Evolutionary conservation across 2,797 vertebrate genomes (phyloP).

Genomic region (Acrocephalus scirpaceus): DNA sequence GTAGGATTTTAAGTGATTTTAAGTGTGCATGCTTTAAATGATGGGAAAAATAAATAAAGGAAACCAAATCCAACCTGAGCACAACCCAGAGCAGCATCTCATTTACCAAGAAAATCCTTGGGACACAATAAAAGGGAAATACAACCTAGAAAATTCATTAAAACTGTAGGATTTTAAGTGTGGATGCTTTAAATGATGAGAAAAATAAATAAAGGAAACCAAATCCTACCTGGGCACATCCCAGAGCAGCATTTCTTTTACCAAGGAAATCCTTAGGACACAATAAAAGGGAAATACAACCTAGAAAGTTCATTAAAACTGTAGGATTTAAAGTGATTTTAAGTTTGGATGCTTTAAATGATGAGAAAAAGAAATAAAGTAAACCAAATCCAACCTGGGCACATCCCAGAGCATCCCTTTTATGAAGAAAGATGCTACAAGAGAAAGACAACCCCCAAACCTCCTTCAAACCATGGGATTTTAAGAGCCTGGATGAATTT

Average conservation of each 20-base stretch:
- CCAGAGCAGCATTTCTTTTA: background rate
- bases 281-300: background rate
- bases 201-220: background rate
- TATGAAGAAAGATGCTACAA: background rate
- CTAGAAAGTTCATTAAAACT: background rate
- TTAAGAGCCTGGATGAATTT: accelerated
- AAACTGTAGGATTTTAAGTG: background rate
- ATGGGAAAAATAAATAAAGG: background rate
- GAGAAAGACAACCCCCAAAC: background rate
- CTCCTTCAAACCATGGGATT: accelerated
- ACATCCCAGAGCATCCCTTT: background rate
- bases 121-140: background rate
- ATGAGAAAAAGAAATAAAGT: background rate
- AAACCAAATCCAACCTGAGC: background rate
- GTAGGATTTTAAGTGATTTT: background rate
- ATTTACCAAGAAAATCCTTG: background rate
- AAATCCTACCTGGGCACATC: background rate
- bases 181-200: background rate
- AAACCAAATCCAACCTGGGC: background rate
- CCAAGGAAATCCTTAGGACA: background rate
- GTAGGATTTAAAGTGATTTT: no score
- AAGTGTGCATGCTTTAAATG: background rate
- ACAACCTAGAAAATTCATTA: background rate
- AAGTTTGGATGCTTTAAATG: background rate
- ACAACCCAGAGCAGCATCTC: background rate